These are phyloP conservation scores for Orestias chungarensis DNA, from an alignment of 2,797 vertebrate genomes.

Conservation along the genomic window DNA sequence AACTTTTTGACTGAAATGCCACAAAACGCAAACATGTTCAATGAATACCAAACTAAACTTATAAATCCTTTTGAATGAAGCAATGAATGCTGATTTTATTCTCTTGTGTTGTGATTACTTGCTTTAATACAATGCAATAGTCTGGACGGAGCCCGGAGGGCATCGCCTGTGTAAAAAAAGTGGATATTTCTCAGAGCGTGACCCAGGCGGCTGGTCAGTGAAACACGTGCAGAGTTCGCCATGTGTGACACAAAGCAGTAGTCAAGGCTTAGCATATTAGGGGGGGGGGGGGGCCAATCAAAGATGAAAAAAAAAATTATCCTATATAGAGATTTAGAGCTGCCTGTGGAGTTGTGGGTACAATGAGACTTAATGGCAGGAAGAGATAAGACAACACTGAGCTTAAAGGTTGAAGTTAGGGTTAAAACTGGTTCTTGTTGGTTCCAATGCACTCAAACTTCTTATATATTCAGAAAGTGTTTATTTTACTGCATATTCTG, in stretches of 20 bases:
- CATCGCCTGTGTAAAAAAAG: conserved; percentile 9
- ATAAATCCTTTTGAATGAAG: background rate
- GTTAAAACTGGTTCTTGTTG: too few species aligned
- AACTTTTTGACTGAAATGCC: background rate
- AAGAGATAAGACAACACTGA: conserved; percentile 11
- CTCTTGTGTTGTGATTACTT: background rate
- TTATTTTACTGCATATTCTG: too few species aligned
- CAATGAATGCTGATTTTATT: background rate
- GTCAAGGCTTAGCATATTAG: conserved; percentile 46
- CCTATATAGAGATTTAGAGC: conserved; percentile 47
- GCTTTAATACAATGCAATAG: conserved; percentile 9
- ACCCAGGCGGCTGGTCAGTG: conserved; percentile 7
- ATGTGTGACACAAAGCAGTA: conserved; percentile 28
- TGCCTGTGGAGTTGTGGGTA: conserved; percentile 38
- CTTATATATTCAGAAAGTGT: too few species aligned
- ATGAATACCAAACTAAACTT: background rate
- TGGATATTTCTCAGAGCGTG: conserved; percentile 16
- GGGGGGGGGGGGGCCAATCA: conserved; percentile 43
- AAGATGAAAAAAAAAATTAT: conserved; percentile 48
- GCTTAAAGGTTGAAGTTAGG: conserved; percentile 13
- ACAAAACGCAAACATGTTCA: background rate
- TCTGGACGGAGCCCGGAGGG: conserved; percentile 29
- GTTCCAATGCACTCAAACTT: too few species aligned
- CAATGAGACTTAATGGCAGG: conserved; percentile 32
- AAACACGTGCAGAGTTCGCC: conserved; percentile 32